A percentile compares a stretch with the other conserved stretches of the same genome.
phyloP scores from a whole-genome alignment of 1,140 invertebrate genomes.

The Euglossa dilemma region DNA sequence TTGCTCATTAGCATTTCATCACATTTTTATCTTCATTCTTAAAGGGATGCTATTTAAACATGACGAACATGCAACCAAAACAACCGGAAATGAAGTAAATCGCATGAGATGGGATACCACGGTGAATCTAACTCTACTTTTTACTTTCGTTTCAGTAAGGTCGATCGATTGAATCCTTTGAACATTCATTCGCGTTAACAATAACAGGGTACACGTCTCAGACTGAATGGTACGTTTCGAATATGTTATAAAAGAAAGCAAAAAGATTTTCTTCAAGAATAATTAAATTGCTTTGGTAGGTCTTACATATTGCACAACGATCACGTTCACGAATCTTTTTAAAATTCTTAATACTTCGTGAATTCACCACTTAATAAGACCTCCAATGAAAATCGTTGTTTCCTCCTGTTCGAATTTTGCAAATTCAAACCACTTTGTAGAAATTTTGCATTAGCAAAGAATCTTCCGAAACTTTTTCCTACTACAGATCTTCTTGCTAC shows the following conservation, averaged over 20 bases:
- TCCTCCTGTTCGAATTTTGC: constrained; percentile 33
- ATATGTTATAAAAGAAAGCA: neutral
- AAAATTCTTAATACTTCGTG: constrained; percentile 33
- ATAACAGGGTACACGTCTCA: constrained; percentile 36
- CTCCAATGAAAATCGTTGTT: neutral
- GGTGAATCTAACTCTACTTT: neutral
- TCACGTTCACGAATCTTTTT: constrained; percentile 36
- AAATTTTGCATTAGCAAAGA: constrained; percentile 2
- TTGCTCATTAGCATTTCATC: too few species aligned
- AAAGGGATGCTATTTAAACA: too few species aligned
- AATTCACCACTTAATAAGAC: constrained; percentile 1
- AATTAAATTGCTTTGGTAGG: constrained; percentile 24
- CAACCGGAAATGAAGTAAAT: too few species aligned
- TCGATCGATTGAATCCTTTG: constrained; percentile 20
- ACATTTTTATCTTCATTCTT: too few species aligned
- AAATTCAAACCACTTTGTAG: neutral
- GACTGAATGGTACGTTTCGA: constrained; percentile 31
- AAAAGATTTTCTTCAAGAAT: neutral
- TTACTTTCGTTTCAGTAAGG: constrained; percentile 40
- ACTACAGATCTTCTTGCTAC: neutral
- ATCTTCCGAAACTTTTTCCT: neutral
- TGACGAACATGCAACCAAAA: too few species aligned
- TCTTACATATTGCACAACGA: constrained; percentile 50
- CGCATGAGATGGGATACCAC: too few species aligned
- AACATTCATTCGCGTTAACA: constrained; percentile 26